Evolutionary conservation across 2,113 vertebrate species (phyloP), one percentile per base, ranked within the genome.

Genomic region (Climacteris rufus): DNA sequence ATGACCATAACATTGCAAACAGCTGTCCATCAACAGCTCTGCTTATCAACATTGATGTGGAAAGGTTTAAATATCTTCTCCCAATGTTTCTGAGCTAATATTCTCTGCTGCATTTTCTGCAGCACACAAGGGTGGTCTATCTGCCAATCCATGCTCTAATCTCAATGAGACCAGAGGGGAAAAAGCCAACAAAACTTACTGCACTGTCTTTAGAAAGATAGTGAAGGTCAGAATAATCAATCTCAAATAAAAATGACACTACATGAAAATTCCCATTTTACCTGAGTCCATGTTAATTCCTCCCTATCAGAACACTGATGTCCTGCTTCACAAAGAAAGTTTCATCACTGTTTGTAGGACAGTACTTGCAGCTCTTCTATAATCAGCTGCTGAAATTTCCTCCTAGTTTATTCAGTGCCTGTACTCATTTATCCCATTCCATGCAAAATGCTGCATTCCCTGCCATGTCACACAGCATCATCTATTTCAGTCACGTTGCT

Each of bases 21-120:
- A 92, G 63, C 60, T 96, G 92, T 83, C 88, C 85, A 95, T 97
- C 95, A 96, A 71, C 47, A 81, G 40, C 68, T 92, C 76, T 90
- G 47, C 85, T 96, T 94, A 93, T 89, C 90, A 87, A 72, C 81
- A 72, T 75, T 40, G 61, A 11, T 49, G 52, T 63, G 72, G 59
- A 96, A 91, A 52, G 40, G 15, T 90, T 95, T 90, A 90, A 90
- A 83, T 83, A 91, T 68, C 76, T 78, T 80, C 44, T 89, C n/a
- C 70, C 64, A 25, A 2, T 66, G 56, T 40, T 90, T 85, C 44
- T n/a, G 35, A 86, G 45, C 23, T 80, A 74, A 83, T 71, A 45
- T 54, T 78, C 68, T 70, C 71, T 80, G 56, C 79, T 95, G 57
- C 47, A n/a, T 77, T 86, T 93, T 94, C 82, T 83, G 64, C 86